These are phyloP conservation scores for Masticophis lateralis DNA, from an alignment of 2,797 vertebrate species.

Conservation along the genomic window DNA sequence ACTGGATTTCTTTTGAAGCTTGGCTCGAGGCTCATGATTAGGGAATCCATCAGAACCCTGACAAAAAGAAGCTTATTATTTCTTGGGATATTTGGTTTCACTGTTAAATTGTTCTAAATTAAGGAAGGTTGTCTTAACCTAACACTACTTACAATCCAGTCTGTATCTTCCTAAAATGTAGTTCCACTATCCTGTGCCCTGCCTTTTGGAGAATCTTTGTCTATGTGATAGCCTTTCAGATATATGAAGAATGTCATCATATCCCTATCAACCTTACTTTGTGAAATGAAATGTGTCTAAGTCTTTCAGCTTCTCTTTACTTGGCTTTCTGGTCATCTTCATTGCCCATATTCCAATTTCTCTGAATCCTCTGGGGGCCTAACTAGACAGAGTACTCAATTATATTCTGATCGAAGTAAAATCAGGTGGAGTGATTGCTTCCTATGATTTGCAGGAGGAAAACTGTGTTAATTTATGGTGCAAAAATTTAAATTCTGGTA, in stretches of 20 bases:
- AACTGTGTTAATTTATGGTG: not conserved
- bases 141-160: not conserved
- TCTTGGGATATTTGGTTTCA: not conserved
- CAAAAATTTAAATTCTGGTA: not conserved
- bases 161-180: not conserved
- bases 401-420: not conserved
- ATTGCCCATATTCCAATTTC: not conserved
- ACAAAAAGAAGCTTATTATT: not conserved
- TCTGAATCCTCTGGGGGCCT: not conserved
- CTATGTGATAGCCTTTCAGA: not conserved
- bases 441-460: not conserved
- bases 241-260: not conserved
- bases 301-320: not conserved
- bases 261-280: not conserved
- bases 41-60: too few species aligned
- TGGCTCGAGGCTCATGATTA: too few species aligned
- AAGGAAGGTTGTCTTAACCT: not conserved
- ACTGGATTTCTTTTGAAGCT: too few species aligned
- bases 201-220: not conserved
- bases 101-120: not conserved
- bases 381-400: not conserved
- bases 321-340: not conserved
- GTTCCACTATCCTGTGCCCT: not conserved
- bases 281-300: not conserved
- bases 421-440: not conserved